Base-by-base conservation (phyloP, 1,140 invertebrate species). In the Leptopilina clavipes region DNA sequence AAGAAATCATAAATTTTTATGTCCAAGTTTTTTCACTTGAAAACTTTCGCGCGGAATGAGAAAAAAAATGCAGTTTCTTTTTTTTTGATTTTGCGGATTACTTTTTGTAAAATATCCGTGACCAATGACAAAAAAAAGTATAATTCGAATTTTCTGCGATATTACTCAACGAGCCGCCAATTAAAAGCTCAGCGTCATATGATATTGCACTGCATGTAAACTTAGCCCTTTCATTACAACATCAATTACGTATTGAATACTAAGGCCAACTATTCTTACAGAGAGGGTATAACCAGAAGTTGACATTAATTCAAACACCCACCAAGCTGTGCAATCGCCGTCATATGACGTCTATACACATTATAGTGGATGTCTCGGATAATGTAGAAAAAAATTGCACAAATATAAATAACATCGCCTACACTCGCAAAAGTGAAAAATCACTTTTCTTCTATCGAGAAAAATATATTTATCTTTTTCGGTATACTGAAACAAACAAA, bases 221-320 rank as follows among this genome's bases (percentile, higher is more conserved):
- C 65, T 79, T 79, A 72, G 76, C 76, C 80, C 76, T 81, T 79
- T 45, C 70, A 44, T 81, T 78, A 78, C 74, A 59, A 81, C 77
- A 79, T 37, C 56, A 75, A 70, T 76, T 78, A 78, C 74, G 72
- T 72, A 72, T 80, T 75, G 75, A 75, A 65, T 75, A 76, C 79
- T 84, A 82, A 80, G 83, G 83, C 84, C 80, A 80, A 83, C 80
- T 80, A 80, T 72, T 45, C 12, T 56, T 14, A 70, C 37, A 40
- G 40, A 52, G 81, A 75, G 80, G 25, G 25, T 31, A 31, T 79
- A 78, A 75, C 74, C 77, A 76, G 80, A 79, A 76, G 56, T 77
- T 45, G 80, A 78, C 78, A 79, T 79, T 75, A 83, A 81, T 78
- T 79, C 79, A 83, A 40, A 75, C 82, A 80, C 79, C 82, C 77